These are phyloP conservation scores for Actenoides lindsayi DNA, from an alignment of 2,113 vertebrate genomes.

Conservation along the genomic window DNA sequence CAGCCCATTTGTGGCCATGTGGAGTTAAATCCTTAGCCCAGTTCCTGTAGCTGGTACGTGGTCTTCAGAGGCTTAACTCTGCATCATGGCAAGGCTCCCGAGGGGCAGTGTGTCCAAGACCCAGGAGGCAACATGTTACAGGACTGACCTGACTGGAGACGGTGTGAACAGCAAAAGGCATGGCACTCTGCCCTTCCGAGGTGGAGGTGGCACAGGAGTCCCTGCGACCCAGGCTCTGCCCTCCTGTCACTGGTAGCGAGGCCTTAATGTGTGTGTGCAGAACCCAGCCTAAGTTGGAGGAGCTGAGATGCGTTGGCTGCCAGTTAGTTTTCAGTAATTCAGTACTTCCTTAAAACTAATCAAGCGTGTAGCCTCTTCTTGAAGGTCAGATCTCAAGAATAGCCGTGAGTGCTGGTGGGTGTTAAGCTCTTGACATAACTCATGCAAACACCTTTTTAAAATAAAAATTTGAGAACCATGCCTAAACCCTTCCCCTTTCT, in stretches of 20 bases:
- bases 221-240: background rate
- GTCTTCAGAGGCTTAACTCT: background rate
- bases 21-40: background rate
- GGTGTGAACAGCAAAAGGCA: background rate
- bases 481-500: background rate
- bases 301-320: background rate
- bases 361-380: conserved; percentile 43
- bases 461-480: conserved; percentile 28
- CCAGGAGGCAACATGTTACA: background rate
- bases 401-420: background rate
- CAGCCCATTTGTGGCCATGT: background rate
- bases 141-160: background rate
- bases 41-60: background rate
- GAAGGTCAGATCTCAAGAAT: conserved; percentile 40
- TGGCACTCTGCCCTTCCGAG: background rate
- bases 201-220: background rate
- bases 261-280: background rate
- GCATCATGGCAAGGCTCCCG: background rate
- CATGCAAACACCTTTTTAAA: conserved; percentile 70
- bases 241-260: background rate
- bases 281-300: background rate
- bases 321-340: conserved; percentile 35
- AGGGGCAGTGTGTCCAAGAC: background rate
- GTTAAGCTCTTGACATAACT: conserved; percentile 33
- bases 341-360: conserved; percentile 73